Conservation (phyloP, 2,888 invertebrate genomes). For the Andrena bucephala region DNA sequence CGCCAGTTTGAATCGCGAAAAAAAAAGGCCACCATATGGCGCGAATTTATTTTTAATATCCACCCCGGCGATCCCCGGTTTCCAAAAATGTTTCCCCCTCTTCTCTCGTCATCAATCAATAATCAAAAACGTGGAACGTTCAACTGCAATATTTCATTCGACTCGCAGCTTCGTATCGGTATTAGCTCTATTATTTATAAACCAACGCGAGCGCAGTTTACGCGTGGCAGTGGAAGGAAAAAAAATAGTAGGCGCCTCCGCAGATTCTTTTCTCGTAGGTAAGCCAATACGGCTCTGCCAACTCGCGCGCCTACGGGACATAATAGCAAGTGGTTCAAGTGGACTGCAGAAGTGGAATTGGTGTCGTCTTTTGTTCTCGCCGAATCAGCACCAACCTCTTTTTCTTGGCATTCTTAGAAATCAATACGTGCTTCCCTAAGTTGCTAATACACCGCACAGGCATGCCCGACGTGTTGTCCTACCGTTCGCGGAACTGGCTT, state of each 20-base stretch:
- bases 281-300: constrained; percentile 64
- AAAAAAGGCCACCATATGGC: not conserved
- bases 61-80: not conserved
- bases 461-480: constrained; percentile 10
- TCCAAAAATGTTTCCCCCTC: not conserved
- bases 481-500: not conserved
- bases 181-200: not conserved
- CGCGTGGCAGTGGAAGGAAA: constrained; percentile 2
- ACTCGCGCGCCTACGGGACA: constrained; percentile 63
- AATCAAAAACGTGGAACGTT: not conserved
- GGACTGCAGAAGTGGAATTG: constrained; percentile 76
- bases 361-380: constrained; percentile 77
- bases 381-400: constrained; percentile 79
- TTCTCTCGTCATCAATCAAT: not conserved
- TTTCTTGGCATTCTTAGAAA: constrained; percentile 77
- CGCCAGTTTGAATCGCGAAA: constrained; percentile 15
- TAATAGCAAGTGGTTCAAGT: constrained; percentile 77
- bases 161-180: not conserved
- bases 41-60: constrained; percentile 20
- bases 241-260: constrained; percentile 15
- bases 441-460: constrained; percentile 57
- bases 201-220: not conserved
- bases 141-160: not conserved
- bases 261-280: constrained; percentile 48
- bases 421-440: constrained; percentile 74